Conservation (phyloP, 2,888 invertebrate genomes). For the Hypsopygia costalis region DNA sequence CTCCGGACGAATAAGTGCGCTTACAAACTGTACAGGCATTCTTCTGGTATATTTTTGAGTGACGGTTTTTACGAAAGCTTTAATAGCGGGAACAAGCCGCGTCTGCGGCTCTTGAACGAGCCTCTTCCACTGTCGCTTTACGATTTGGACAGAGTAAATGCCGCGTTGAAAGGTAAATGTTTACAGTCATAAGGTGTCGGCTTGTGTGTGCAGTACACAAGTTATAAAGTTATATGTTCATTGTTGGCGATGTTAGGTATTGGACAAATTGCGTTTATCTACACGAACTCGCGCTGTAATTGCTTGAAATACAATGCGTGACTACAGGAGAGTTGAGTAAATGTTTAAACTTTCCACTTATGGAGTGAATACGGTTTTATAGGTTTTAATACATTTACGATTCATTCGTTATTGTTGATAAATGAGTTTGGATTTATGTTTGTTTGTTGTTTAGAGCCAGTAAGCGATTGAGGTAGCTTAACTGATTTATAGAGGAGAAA, state of each 20-base stretch:
- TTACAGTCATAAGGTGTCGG: constrained; percentile 57
- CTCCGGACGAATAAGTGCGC: constrained; percentile 69
- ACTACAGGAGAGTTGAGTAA: constrained; percentile 8
- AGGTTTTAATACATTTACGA: not conserved
- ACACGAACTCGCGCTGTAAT: constrained; percentile 9
- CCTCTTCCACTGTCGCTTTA: constrained; percentile 73
- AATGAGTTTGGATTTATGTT: not conserved
- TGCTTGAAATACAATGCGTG: constrained; percentile 8
- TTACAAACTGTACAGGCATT: constrained; percentile 71
- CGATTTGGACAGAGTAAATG: constrained; percentile 76
- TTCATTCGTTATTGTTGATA: not conserved
- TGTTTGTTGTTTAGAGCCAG: no score
- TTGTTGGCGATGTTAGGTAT: constrained; percentile 27
- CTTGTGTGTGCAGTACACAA: constrained; percentile 41
- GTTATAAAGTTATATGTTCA: constrained; percentile 47
- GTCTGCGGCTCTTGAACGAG: constrained; percentile 69
- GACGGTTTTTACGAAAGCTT: constrained; percentile 61
- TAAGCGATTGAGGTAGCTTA: no score
- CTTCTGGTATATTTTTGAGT: constrained; percentile 74
- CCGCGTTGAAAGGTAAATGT: constrained; percentile 77
- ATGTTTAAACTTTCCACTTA: constrained; percentile 9
- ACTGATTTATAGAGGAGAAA: no score
- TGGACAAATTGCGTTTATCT: constrained; percentile 12
- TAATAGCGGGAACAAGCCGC: constrained; percentile 48
- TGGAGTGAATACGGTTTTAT: not conserved